phyloP scores from a whole-genome alignment of 2,113 vertebrate genomes.

The Apteryx mantelli region DNA sequence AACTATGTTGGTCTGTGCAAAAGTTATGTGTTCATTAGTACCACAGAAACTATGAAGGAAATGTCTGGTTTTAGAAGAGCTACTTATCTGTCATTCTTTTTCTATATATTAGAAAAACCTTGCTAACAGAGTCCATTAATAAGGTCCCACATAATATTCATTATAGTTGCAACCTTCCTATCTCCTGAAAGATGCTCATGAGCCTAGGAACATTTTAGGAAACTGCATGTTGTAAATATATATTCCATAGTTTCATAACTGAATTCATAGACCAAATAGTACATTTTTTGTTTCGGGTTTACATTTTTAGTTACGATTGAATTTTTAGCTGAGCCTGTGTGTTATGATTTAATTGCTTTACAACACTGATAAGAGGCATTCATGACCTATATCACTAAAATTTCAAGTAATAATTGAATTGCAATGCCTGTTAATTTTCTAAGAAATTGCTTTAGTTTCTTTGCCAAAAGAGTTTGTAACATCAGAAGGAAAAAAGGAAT shows the following conservation, averaged over 20 bases:
- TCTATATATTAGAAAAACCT: not conserved
- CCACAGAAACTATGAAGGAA: not conserved
- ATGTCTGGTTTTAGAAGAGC: not conserved
- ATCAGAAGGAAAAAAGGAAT: slow-evolving; percentile 10
- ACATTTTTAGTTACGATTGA: not conserved
- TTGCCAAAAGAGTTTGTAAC: slow-evolving; percentile 5
- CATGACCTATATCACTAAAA: slow-evolving; percentile 24
- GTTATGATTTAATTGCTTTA: slow-evolving; percentile 29
- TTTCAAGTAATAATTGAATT: slow-evolving; percentile 34
- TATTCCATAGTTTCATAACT: not conserved
- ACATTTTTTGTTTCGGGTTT: not conserved
- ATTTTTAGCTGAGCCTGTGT: not conserved
- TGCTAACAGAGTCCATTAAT: not conserved
- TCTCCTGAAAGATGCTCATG: not conserved
- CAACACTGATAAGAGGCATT: not conserved
- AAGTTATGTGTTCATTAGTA: not conserved
- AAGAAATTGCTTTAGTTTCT: not conserved
- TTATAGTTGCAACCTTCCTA: not conserved
- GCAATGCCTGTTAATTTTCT: slow-evolving; percentile 1
- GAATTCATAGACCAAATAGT: not conserved
- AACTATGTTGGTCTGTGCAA: accelerated
- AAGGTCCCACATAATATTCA: not conserved
- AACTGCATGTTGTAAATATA: not conserved
- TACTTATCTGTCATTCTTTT: not conserved
- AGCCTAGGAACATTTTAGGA: not conserved